Evolutionary conservation across 2,113 vertebrate species (phyloP), one percentile per base, ranked within the genome.

Genomic region (Panthera tigris): DNA sequence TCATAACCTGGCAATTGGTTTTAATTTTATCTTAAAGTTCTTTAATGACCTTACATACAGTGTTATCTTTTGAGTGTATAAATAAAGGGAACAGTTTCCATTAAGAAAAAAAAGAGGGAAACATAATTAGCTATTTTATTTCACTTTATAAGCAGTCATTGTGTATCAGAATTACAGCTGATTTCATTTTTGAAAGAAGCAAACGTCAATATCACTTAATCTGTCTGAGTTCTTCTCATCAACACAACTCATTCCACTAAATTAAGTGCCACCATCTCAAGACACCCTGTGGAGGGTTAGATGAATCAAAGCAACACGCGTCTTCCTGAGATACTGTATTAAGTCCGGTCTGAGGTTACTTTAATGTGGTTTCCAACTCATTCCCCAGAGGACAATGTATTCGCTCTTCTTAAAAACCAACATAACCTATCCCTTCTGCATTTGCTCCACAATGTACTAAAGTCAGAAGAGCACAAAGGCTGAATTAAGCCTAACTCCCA

Each of bases 151-250:
- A 87, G 55, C 50, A 92, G 68, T 89, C 25, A 25, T 68, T 39
- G 23, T 45, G 8, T 31, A 91, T 73, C 88, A 96, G 97, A 98
- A 93, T 81, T 81, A 97, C 80, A 96, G 96, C 41, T 94, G 86
- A 89, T 87, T 97, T 91, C 82, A 93, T 89, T 98, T 97, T 96
- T 88, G 63, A 94, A 97, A 96, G n/a, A 80, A 63, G 79, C 48
- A 41, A 96, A 97, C 11, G 13, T 63, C 82, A 92, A 10, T 39
- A 80, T 87, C 61, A 94, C 50, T 97, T 95, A 96, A 97, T 85
- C 88, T 65, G 4, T 97, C 97, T 97, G 85, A 8, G 1, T 96
- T 98, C 92, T 96, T 98, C 93, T 98, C 97, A 98, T 97, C 97
- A 98, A 78, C 73, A 82, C 89, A 98, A 97, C 65, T 94, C 94